Evolutionary conservation across 2,888 invertebrate genomes (phyloP).

Genomic region (Aspidapion aeneum): DNA sequence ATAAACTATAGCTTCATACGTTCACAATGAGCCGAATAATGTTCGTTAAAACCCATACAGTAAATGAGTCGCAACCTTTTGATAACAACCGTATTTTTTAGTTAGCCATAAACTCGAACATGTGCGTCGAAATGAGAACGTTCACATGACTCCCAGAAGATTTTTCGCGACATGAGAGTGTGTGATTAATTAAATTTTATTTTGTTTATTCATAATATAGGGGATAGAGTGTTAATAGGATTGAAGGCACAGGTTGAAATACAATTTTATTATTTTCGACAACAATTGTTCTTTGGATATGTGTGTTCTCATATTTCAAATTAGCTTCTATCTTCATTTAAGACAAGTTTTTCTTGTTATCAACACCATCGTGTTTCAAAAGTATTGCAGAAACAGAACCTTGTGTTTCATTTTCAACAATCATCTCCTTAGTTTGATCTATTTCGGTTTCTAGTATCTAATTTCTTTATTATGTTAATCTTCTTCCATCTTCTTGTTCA

Average conservation of each 20-base stretch:
- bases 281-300: no score
- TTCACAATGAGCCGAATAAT: background rate
- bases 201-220: background rate
- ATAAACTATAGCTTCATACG: background rate
- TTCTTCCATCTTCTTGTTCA: no score
- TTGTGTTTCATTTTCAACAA: no score
- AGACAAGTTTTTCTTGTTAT: no score
- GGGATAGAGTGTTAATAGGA: background rate
- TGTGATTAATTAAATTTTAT: background rate
- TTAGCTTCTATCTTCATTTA: no score
- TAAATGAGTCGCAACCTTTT: slow-evolving; percentile 34
- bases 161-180: background rate
- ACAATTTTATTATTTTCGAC: no score
- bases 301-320: no score
- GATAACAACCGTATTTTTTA: slow-evolving; percentile 26
- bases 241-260: background rate
- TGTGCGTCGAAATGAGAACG: slow-evolving; percentile 24
- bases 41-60: background rate
- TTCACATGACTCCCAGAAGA: slow-evolving; percentile 3
- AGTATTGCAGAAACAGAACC: no score
- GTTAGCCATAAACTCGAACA: slow-evolving; percentile 30
- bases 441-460: no score
- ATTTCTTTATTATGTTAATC: no score
- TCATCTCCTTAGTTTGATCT: no score
- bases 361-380: no score